Percentiles rank a stretch among this genome's conserved stretches.
Evolutionary conservation across 2,113 vertebrate genomes (phyloP).

Genomic region (Nycticorax nycticorax): DNA sequence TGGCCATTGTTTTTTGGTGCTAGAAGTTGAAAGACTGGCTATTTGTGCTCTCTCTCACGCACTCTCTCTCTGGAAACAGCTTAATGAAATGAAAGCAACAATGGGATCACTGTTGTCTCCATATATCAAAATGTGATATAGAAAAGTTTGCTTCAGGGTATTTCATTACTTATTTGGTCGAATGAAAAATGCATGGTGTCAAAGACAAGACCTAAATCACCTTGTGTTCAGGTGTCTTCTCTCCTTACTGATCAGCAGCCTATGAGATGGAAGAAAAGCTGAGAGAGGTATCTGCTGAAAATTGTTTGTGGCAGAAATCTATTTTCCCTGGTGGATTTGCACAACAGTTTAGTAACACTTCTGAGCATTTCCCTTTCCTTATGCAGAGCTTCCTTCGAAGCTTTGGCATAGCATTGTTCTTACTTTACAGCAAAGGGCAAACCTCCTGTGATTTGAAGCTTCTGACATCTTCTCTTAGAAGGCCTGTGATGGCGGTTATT

Average conservation of each 20-base stretch:
- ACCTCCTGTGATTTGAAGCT: slow-evolving; percentile 37
- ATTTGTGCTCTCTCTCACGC: neutral
- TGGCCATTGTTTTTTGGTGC: neutral
- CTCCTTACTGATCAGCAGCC: neutral
- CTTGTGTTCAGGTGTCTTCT: neutral
- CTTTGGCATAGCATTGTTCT: neutral
- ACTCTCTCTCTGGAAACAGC: neutral
- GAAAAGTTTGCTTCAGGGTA: neutral
- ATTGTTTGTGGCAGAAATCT: neutral
- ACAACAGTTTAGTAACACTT: neutral
- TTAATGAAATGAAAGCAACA: neutral
- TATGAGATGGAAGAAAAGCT: neutral
- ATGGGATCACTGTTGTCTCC: neutral
- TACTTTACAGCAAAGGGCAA: slow-evolving; percentile 4
- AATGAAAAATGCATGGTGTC: neutral
- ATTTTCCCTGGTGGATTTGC: neutral
- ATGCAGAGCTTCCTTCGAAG: slow-evolving; percentile 20
- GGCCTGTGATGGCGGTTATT: neutral
- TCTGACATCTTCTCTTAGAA: slow-evolving; percentile 7
- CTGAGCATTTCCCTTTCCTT: neutral
- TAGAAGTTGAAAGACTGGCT: neutral
- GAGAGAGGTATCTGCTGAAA: neutral
- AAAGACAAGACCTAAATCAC: slow-evolving; percentile 20
- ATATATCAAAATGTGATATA: neutral
- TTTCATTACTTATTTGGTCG: slow-evolving; percentile 20